Percentiles rank a stretch among this genome's conserved stretches.
Evolutionary conservation across 2,113 vertebrate genomes (phyloP).

Genomic region (Bujurquina vittata): DNA sequence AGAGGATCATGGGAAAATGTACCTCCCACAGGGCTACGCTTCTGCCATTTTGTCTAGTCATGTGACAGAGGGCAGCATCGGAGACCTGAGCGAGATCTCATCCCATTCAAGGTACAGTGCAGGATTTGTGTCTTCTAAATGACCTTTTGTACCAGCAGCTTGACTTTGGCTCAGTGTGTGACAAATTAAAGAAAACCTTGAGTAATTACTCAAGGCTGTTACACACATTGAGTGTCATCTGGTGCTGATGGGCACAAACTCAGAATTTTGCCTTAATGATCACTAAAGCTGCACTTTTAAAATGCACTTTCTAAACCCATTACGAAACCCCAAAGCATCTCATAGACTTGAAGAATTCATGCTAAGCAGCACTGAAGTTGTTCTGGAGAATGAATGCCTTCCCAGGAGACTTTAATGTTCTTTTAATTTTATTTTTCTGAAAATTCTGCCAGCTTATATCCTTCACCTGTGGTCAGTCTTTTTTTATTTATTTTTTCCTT

Average conservation of each 20-base stretch:
- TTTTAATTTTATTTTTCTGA: neutral
- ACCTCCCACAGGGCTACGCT: conserved; percentile 83
- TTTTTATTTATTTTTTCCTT: neutral
- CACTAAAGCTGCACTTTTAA: neutral
- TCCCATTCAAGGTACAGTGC: conserved; percentile 90
- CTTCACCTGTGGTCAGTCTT: neutral
- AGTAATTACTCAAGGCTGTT: neutral
- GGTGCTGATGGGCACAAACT: neutral
- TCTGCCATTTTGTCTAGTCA: conserved; percentile 80
- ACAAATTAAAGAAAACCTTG: neutral
- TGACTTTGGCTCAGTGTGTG: neutral
- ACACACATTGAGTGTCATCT: neutral
- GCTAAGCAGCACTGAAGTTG: neutral
- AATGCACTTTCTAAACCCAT: neutral
- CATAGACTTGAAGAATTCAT: neutral
- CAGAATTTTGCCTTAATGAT: neutral
- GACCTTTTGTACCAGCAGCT: neutral
- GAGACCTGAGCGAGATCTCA: conserved; percentile 91
- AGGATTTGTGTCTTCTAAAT: neutral
- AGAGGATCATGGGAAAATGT: conserved; percentile 86
- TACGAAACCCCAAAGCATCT: neutral
- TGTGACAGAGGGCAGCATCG: conserved; percentile 86
- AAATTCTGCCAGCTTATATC: too few relatives aligned
- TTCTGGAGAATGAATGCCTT: neutral
- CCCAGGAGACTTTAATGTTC: neutral